phyloP scores from a whole-genome alignment of 2,113 vertebrate species.

The Pycnonotus jocosus region DNA sequence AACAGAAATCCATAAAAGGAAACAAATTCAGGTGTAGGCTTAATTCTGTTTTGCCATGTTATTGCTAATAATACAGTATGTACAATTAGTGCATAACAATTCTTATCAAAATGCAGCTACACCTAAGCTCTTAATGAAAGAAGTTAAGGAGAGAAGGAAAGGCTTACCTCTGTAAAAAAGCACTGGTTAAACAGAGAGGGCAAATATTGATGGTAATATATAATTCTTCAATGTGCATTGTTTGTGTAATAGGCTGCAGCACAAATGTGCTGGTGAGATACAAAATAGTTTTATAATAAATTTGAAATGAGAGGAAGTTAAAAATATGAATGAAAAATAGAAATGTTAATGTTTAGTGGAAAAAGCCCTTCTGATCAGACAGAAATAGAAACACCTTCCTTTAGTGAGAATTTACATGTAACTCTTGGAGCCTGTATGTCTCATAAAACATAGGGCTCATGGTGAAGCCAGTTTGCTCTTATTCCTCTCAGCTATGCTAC shows the following conservation, averaged over 20 bases:
- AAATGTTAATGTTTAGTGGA: not conserved
- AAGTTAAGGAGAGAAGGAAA: not conserved
- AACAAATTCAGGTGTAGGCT: not conserved
- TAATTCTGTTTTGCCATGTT: slow-evolving; percentile 10
- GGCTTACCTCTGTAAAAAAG: not conserved
- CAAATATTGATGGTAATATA: not conserved
- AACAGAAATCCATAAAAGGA: slow-evolving; percentile 15
- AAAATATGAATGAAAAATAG: not conserved
- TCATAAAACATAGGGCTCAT: not conserved
- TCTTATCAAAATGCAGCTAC: not conserved
- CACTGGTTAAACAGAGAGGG: not conserved
- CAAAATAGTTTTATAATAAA: not conserved
- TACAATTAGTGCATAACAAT: not conserved
- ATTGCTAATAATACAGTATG: not conserved
- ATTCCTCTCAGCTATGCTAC: not conserved
- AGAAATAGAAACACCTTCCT: not conserved
- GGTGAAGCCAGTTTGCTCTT: not conserved
- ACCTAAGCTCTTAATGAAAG: not conserved
- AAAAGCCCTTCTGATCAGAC: not conserved
- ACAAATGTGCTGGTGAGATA: not conserved
- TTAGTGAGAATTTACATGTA: not conserved
- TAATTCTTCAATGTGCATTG: not conserved
- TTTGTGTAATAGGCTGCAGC: not conserved
- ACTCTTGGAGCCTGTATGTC: not conserved
- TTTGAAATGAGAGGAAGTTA: not conserved